phyloP scores from a whole-genome alignment of 2,797 vertebrate species.

The Schizothorax lantsangensis region DNA sequence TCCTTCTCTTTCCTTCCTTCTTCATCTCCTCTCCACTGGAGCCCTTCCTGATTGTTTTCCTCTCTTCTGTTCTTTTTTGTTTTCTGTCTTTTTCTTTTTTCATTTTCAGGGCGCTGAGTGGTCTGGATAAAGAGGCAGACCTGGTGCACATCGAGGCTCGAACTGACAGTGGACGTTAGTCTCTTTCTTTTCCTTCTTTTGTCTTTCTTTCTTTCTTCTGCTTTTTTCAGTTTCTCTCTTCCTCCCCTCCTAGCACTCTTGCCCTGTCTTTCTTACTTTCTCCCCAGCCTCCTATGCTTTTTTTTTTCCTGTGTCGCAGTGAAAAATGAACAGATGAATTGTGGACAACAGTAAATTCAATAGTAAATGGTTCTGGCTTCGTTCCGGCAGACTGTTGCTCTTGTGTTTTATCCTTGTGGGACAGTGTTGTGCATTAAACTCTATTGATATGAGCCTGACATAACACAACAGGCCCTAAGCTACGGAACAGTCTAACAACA shows the following conservation, averaged over 20 bases:
- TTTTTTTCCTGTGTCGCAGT: slow-evolving; percentile 12
- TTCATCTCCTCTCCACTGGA: slow-evolving; percentile 48
- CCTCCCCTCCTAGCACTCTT: slow-evolving; percentile 37
- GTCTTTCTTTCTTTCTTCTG: slow-evolving; percentile 16
- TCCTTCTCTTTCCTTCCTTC: slow-evolving; percentile 44
- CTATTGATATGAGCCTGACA: slow-evolving; percentile 37
- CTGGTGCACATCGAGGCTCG: slow-evolving; percentile 94
- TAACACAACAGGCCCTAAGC: slow-evolving; percentile 25
- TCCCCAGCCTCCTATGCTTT: not conserved
- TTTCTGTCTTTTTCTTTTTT: slow-evolving; percentile 34
- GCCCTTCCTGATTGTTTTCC: slow-evolving; percentile 50
- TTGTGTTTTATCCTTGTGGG: slow-evolving; percentile 31
- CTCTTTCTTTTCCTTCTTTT: slow-evolving; percentile 27
- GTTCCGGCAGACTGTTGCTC: not conserved
- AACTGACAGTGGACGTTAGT: slow-evolving; percentile 92
- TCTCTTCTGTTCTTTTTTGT: slow-evolving; percentile 50
- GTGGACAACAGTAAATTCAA: slow-evolving; percentile 43
- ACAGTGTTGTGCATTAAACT: slow-evolving; percentile 38
- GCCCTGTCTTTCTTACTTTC: slow-evolving; percentile 35
- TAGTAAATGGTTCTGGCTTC: slow-evolving; percentile 37
- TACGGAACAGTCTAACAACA: slow-evolving; percentile 16
- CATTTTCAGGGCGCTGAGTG: slow-evolving; percentile 86
- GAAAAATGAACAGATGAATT: slow-evolving; percentile 48
- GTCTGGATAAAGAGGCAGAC: slow-evolving; percentile 93
- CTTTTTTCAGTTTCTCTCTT: slow-evolving; percentile 36